Conservation (phyloP, 2,797 vertebrate genomes). For the Melanotaenia boesemani region DNA sequence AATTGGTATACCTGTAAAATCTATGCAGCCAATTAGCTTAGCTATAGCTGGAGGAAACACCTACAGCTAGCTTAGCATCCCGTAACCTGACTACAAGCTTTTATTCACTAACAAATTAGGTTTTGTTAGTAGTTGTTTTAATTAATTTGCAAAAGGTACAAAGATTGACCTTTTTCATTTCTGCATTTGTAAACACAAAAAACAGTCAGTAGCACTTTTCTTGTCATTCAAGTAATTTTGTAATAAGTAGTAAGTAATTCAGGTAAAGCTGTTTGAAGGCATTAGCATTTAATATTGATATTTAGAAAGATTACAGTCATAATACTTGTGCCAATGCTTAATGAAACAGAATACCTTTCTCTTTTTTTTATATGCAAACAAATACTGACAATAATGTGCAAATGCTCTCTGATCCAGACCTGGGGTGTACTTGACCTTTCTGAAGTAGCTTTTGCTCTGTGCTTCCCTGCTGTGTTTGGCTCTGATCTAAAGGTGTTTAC, state of each 20-base stretch:
- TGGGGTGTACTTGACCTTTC: constrained; percentile 15
- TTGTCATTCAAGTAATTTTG: background rate
- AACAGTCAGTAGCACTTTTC: background rate
- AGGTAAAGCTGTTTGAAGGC: background rate
- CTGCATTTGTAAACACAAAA: background rate
- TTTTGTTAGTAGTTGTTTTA: no score
- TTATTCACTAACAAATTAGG: no score
- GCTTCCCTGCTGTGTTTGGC: constrained; percentile 18
- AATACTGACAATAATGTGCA: background rate
- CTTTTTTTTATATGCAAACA: background rate
- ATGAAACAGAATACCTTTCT: background rate
- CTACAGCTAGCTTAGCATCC: no score
- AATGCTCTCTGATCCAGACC: constrained; percentile 34
- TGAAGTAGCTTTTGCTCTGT: constrained; percentile 9
- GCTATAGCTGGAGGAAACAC: no score
- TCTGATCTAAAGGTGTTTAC: constrained; percentile 26
- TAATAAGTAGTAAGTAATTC: no score
- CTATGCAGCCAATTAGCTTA: no score
- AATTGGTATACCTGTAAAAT: no score
- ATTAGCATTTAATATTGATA: background rate
- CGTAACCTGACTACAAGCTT: no score
- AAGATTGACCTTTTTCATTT: no score
- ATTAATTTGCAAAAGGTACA: no score
- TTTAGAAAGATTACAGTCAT: no score
- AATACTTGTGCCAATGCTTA: background rate